A percentile compares a stretch with the other conserved stretches of the same genome.
Evolutionary conservation across 2,113 vertebrate genomes (phyloP).

Genomic region (Charadrius vociferus): DNA sequence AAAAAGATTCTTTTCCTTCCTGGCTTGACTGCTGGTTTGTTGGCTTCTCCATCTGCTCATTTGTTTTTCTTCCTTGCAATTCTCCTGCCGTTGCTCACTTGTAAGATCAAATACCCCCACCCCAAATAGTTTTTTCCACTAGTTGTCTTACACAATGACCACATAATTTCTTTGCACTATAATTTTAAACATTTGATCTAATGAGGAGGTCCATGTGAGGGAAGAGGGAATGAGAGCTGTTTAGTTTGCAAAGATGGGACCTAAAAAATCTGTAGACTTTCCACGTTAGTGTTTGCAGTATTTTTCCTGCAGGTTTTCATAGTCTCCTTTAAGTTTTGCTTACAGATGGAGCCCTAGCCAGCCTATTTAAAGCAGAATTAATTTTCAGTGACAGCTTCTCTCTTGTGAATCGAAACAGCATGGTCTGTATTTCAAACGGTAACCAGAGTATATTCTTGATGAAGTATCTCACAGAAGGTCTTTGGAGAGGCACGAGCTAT

Average conservation of each 20-base stretch:
- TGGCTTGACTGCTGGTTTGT: not conserved
- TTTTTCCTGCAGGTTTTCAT: not conserved
- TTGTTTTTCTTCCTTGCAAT: not conserved
- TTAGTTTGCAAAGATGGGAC: not conserved
- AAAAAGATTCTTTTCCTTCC: not conserved
- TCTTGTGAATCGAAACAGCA: not conserved
- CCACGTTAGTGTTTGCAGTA: not conserved
- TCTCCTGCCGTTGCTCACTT: not conserved
- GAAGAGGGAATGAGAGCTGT: not conserved
- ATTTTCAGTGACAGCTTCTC: slow-evolving; percentile 21
- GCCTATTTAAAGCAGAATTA: slow-evolving; percentile 26
- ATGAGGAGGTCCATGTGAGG: not conserved
- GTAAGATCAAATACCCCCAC: not conserved
- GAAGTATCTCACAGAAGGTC: not conserved
- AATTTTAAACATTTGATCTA: not conserved
- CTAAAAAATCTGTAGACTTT: not conserved
- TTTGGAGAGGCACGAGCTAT: not conserved
- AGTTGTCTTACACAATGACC: not conserved
- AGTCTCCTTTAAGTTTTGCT: not conserved
- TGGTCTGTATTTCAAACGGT: not conserved
- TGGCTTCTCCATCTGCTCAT: not conserved
- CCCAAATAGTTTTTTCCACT: not conserved
- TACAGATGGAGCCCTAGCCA: not conserved
- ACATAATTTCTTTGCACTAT: not conserved
- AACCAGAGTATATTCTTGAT: not conserved